Base-by-base conservation (phyloP, 1,140 invertebrate species). In the Samia ricini region DNA sequence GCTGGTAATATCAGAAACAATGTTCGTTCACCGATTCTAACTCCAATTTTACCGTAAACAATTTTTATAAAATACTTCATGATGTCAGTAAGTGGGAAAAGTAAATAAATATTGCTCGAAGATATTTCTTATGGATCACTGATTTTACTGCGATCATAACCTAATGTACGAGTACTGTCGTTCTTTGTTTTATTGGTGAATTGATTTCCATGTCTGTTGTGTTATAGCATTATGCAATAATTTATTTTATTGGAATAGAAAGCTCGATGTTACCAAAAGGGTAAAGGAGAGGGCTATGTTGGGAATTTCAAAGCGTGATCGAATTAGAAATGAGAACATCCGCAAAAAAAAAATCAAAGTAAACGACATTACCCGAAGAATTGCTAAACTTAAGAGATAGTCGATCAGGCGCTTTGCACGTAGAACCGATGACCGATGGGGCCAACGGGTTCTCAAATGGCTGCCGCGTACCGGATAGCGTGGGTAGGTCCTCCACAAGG, bases 41-140 rank as follows among this genome's bases (percentile, higher is more conserved):
- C 10, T 29, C 1, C 26, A 1, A 12, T 4, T 15, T 21, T 56
- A 18, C 10, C 12, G 15, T 24, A 23, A 15, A 18, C 18, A 1
- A n/a, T 56, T 15, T 24, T 23, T 24, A 56, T 18, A n/a, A 15
- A 50, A 15, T 29, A 2, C 2, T 19, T 42, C 33, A 42, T 42
- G 12, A n/a, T 26, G 8, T 26, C 26, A 8, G 26, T 26, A 4
- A 26, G 26, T 7, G 22, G 21, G 6, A 56, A 56, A 26, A 56
- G 7, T 23, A n/a, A 23, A 56, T 56, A 19, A 29, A 42, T 42
- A 42, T 42, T 4, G 26, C 55, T 20, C 5, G 15, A 7, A 20
- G 33, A 56, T 29, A 63, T 64, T 60, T 49, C 59, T 64, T 51
- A 60, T 60, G 63, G 36, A 48, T 49, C 59, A 22, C 23, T 33